phyloP scores from a whole-genome alignment of 1,140 invertebrate species.

The Drosophila kikkawai region DNA sequence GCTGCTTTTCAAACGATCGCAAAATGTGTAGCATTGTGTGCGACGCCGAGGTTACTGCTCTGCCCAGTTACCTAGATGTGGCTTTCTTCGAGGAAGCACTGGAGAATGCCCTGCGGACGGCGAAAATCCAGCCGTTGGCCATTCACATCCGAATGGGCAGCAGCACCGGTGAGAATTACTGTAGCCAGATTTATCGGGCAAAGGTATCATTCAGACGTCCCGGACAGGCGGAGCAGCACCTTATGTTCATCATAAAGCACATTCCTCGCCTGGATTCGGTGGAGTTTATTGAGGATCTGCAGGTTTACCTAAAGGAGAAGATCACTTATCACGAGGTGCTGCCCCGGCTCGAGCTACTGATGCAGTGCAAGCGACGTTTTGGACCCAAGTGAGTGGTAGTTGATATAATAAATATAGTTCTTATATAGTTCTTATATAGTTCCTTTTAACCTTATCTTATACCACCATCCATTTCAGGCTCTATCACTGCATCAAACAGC shows the following conservation, averaged over 20 bases:
- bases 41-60: conserved; percentile 52
- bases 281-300: conserved; percentile 68
- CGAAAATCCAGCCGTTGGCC: conserved; percentile 25
- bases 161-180: conserved; percentile 76
- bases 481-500: conserved; percentile 65
- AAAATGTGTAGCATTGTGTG: conserved; percentile 70
- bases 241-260: conserved; percentile 70
- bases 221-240: conserved; percentile 18
- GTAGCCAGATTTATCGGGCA: conserved; percentile 71
- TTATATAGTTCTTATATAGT: too few relatives aligned
- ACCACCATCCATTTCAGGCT: conserved; percentile 34
- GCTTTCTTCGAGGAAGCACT: conserved; percentile 73
- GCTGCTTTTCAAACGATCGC: conserved; percentile 48
- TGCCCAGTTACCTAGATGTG: conserved; percentile 60
- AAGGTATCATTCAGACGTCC: conserved; percentile 2
- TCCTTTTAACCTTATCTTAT: not conserved
- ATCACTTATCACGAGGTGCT: conserved; percentile 66
- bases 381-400: conserved; percentile 62
- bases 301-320: conserved; percentile 76
- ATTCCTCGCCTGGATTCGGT: conserved; percentile 56
- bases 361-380: conserved; percentile 59
- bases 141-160: conserved; percentile 67
- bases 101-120: conserved; percentile 65
- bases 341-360: conserved; percentile 68
- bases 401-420: not conserved